Base-by-base conservation (phyloP, 2,888 invertebrate genomes). In the Ypsolopha scabrella region DNA sequence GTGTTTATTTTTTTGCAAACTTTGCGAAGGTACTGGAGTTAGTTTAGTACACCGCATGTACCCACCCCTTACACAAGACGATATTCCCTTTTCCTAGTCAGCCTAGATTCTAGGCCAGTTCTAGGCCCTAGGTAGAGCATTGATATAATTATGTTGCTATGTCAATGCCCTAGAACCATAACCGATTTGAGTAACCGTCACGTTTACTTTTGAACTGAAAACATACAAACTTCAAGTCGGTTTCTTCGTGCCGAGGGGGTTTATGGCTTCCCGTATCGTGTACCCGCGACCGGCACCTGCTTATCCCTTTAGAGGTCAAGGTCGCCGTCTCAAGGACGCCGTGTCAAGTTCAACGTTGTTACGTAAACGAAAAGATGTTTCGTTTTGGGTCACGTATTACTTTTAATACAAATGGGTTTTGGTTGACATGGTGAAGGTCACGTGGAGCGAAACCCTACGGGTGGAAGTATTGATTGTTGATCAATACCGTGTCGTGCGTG, bases 181-280 rank as follows among this genome's bases (percentile, higher is more conserved):
- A n/a, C n/a, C n/a, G n/a, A n/a, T n/a, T n/a, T n/a, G n/a, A n/a
- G n/a, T n/a, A n/a, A n/a, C n/a, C n/a, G n/a, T n/a, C n/a, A n/a
- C n/a, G n/a, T n/a, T n/a, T n/a, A n/a, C n/a, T n/a, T 24, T 24
- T 24, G 4, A 24, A 24, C 24, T 24, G 24, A 24, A 24, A 24
- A n/a, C 2, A 38, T 4, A 38, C 2, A 48, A 48, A 36, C 41
- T 33, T 35, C 13, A 24, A 33, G n/a, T 39, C 8, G 6, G 53
- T 44, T 52, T 50, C 52, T 24, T 24, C 24, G 24, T 24, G 24
- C 49, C 55, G 54, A 56, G 58, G 59, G 58, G 52, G 54, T 57
- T 67, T 71, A 75, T 62, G 75, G 76, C 63, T 72, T 75, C 76
- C 24, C 24, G 4, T 56, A 62, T 60, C 58, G 61, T 62, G 62